phyloP scores from a whole-genome alignment of 2,113 vertebrate species.

The Boleophthalmus pectinirostris region DNA sequence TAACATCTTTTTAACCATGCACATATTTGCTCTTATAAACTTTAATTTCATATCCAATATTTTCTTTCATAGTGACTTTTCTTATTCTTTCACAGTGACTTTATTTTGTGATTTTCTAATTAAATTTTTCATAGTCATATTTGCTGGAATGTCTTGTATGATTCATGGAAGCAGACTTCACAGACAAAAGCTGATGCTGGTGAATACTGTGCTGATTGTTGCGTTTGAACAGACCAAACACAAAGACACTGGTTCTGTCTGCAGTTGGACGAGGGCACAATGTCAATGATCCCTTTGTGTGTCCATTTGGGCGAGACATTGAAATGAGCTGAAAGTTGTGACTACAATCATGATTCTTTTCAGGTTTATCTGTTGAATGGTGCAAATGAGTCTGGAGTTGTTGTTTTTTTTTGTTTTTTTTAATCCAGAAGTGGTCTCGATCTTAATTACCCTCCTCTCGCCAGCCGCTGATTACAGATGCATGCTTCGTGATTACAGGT shows the following conservation, averaged over 20 bases:
- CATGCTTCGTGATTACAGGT: constrained; percentile 72
- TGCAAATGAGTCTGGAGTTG: constrained; percentile 10
- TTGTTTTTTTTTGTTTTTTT: constrained; percentile 14
- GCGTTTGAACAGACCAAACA: constrained; percentile 36
- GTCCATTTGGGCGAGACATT: constrained; percentile 2
- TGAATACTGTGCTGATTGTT: constrained; percentile 50
- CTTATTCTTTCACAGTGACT: not conserved
- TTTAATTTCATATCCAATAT: not conserved
- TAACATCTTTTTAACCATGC: not conserved
- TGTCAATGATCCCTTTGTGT: constrained; percentile 39
- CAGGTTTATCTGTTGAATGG: constrained; percentile 51
- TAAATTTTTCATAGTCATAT: not conserved
- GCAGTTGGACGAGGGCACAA: constrained; percentile 30
- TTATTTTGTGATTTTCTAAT: not conserved
- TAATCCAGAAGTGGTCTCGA: constrained; percentile 49
- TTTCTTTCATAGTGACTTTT: not conserved
- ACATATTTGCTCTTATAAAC: not conserved
- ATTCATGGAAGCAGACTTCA: constrained; percentile 19
- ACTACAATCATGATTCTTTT: constrained; percentile 56
- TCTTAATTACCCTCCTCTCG: constrained; percentile 73
- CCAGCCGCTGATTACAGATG: constrained; percentile 75
- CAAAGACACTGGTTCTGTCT: constrained; percentile 24
- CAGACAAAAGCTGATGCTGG: constrained; percentile 20
- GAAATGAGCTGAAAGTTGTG: constrained; percentile 28
- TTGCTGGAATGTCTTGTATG: constrained; percentile 11